phyloP scores from a whole-genome alignment of 1,140 invertebrate genomes.

The Centruroides sculpturatus region DNA sequence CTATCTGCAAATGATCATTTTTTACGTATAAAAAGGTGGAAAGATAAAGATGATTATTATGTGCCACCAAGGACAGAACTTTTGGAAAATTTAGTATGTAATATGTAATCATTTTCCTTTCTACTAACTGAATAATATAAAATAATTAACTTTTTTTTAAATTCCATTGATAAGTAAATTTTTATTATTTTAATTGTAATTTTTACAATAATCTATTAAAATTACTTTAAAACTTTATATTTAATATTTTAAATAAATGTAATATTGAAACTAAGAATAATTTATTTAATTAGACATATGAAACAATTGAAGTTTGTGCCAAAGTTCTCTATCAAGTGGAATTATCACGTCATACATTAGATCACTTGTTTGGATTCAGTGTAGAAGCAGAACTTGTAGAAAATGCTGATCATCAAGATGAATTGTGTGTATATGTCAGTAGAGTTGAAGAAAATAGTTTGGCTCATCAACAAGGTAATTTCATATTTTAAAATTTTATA shows the following conservation, averaged over 20 bases:
- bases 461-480: slow-evolving; percentile 80
- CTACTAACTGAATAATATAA: no score
- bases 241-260: no score
- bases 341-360: slow-evolving; percentile 65
- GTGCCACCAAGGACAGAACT: slow-evolving; percentile 79
- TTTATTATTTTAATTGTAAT: no score
- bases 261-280: no score
- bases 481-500: no score
- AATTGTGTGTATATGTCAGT: slow-evolving; percentile 91
- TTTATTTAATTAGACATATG: slow-evolving; percentile 55
- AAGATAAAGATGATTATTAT: slow-evolving; percentile 91
- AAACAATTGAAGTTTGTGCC: slow-evolving; percentile 88
- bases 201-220: no score
- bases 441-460: slow-evolving; percentile 87
- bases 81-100: slow-evolving; percentile 88
- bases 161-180: no score
- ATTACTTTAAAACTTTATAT: no score
- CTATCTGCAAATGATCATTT: slow-evolving; percentile 90
- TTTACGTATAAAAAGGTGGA: slow-evolving; percentile 80
- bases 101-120: no score
- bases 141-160: no score
- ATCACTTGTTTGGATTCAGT: slow-evolving; percentile 94
- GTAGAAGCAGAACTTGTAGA: slow-evolving; percentile 93
- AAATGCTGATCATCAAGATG: slow-evolving; percentile 90
- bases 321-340: slow-evolving; percentile 95